These are phyloP conservation scores for Gorsachius goisagi DNA, from an alignment of 2,113 vertebrate genomes.

Conservation along the genomic window DNA sequence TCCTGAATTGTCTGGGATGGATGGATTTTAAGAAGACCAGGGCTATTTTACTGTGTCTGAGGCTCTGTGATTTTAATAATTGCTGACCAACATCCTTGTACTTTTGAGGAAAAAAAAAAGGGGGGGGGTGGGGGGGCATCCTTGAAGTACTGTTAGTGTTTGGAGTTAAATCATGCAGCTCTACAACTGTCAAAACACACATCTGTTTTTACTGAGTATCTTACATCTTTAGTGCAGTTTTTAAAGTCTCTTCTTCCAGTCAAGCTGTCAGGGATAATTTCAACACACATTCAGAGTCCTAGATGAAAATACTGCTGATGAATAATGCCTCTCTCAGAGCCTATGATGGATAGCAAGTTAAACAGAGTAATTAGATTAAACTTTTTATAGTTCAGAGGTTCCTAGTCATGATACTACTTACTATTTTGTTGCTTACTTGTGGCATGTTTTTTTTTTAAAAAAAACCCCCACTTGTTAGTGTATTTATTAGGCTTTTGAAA, in stretches of 20 bases:
- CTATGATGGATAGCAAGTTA: background rate
- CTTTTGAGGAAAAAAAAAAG: background rate
- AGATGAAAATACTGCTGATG: background rate
- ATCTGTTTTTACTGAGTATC: background rate
- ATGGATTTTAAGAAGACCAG: background rate
- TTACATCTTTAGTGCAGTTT: background rate
- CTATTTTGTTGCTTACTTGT: background rate
- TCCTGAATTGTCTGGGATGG: background rate
- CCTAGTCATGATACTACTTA: background rate
- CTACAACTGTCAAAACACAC: background rate
- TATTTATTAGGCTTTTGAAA: background rate
- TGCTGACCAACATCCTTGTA: background rate
- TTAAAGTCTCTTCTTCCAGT: background rate
- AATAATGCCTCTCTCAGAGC: background rate
- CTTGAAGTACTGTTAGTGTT: background rate
- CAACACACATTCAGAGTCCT: background rate
- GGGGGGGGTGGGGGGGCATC: accelerated
- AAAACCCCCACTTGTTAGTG: background rate
- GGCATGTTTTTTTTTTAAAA: background rate
- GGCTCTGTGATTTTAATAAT: background rate
- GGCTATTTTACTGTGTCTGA: background rate
- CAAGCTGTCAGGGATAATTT: background rate
- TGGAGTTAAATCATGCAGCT: background rate
- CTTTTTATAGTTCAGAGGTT: background rate
- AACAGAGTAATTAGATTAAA: background rate